Evolutionary conservation across 2,113 vertebrate species (phyloP).

Genomic region (Paedocypris sp.): DNA sequence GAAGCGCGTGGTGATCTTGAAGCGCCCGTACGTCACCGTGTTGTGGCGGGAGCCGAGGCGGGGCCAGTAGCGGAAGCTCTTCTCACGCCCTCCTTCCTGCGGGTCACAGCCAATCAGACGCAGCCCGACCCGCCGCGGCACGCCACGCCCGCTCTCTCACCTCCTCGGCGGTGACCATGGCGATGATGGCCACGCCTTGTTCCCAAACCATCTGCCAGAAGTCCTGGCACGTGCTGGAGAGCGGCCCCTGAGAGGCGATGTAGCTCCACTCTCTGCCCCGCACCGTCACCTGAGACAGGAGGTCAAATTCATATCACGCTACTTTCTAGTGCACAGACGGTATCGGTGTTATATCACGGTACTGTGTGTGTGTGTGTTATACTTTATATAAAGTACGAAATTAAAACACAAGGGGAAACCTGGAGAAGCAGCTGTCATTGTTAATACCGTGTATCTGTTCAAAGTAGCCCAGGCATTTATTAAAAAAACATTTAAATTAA

Average conservation of each 20-base stretch:
- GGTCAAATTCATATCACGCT: too few species aligned
- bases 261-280: slow-evolving; percentile 88
- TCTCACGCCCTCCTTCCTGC: slow-evolving; percentile 88
- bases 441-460: too few species aligned
- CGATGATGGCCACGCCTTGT: slow-evolving; percentile 86
- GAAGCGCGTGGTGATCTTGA: slow-evolving; percentile 94
- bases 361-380: too few species aligned
- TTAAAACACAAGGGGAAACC: too few species aligned
- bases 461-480: too few species aligned
- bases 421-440: too few species aligned
- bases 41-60: slow-evolving; percentile 90
- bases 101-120: neutral
- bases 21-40: slow-evolving; percentile 85
- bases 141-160: slow-evolving; percentile 42
- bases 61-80: slow-evolving; percentile 96
- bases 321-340: too few species aligned
- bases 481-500: too few species aligned
- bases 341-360: too few species aligned
- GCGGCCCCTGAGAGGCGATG: slow-evolving; percentile 85
- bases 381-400: too few species aligned
- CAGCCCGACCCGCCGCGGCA: neutral
- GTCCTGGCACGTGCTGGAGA: slow-evolving; percentile 86
- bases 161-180: slow-evolving; percentile 95
- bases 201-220: slow-evolving; percentile 99
- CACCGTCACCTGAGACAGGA: slow-evolving; percentile 65